Percentiles rank a stretch among this genome's conserved stretches.
Evolutionary conservation across 2,797 vertebrate genomes (phyloP).

Genomic region (Galagoides demidoff): DNA sequence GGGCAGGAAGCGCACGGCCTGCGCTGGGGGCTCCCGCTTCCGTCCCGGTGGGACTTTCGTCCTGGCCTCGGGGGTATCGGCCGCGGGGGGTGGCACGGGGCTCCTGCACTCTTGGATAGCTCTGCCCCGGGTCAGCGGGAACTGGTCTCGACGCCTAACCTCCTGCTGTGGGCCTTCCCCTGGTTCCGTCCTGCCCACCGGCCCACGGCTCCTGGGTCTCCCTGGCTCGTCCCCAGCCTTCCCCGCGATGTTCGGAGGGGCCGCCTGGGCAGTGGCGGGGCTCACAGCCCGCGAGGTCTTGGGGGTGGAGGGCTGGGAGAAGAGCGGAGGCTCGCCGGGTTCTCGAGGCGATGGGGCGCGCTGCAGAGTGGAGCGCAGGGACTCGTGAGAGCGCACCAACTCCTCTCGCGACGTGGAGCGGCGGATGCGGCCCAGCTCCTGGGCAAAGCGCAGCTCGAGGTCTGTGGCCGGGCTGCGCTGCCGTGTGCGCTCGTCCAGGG

Average conservation of each 20-base stretch:
- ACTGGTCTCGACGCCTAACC: slow-evolving; percentile 89
- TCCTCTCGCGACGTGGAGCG: slow-evolving; percentile 96
- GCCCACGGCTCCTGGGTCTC: slow-evolving; percentile 60
- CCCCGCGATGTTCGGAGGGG: slow-evolving; percentile 77
- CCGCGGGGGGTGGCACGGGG: slow-evolving; percentile 42
- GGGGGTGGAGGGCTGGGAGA: slow-evolving; percentile 57
- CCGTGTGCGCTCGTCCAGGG: slow-evolving; percentile 94
- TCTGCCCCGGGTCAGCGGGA: slow-evolving; percentile 80
- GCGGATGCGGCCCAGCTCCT: slow-evolving; percentile 96
- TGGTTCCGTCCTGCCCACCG: slow-evolving; percentile 82
- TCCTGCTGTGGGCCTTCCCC: slow-evolving; percentile 85
- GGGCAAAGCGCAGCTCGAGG: slow-evolving; percentile 96
- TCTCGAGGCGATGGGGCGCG: slow-evolving; percentile 87
- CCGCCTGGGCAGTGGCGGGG: slow-evolving; percentile 79
- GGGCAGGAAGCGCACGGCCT: slow-evolving; percentile 85
- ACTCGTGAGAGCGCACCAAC: slow-evolving; percentile 93
- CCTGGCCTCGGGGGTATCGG: slow-evolving; percentile 58
- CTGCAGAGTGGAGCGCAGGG: slow-evolving; percentile 83
- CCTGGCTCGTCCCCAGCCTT: slow-evolving; percentile 77
- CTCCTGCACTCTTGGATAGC: slow-evolving; percentile 81
- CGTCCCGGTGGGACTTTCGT: slow-evolving; percentile 81
- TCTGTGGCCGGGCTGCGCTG: slow-evolving; percentile 93
- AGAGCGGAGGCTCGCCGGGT: slow-evolving; percentile 80
- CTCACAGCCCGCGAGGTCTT: slow-evolving; percentile 64
- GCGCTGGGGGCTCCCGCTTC: slow-evolving; percentile 72